Evolutionary conservation across 2,888 invertebrate species (phyloP).

Genomic region (Ophion slaviceki): DNA sequence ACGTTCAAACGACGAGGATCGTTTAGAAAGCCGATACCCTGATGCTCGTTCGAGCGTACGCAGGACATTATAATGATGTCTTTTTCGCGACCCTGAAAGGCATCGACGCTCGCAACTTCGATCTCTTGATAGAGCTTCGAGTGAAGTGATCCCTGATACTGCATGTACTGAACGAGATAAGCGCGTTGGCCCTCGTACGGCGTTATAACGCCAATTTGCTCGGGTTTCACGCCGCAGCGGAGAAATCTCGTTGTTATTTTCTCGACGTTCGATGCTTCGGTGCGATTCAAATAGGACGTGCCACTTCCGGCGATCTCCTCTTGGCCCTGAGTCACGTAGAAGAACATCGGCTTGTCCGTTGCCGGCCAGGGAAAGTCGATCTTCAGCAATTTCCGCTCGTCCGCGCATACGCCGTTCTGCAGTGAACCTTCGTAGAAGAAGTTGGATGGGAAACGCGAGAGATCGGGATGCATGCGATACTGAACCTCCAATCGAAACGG

Average conservation of each 20-base stretch:
- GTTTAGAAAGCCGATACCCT: constrained; percentile 99
- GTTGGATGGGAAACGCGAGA: constrained; percentile 99
- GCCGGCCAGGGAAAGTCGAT: constrained; percentile 99
- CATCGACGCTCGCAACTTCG: constrained; percentile 99
- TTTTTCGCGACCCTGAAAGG: constrained; percentile 99
- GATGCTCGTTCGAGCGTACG: constrained; percentile 99
- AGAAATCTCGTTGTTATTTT: constrained; percentile 98
- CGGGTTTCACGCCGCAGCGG: constrained; percentile 97
- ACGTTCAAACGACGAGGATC: constrained; percentile 99
- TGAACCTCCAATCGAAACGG: constrained; percentile 99
- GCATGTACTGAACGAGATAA: constrained; percentile 99
- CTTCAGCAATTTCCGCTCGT: constrained; percentile 94
- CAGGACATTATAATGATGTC: constrained; percentile 99
- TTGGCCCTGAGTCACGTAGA: constrained; percentile 98
- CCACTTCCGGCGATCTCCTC: constrained; percentile 99
- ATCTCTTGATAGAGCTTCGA: constrained; percentile 99
- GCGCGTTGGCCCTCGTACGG: constrained; percentile 99
- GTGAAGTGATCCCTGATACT: constrained; percentile 98
- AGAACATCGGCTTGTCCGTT: constrained; percentile 98
- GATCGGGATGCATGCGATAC: constrained; percentile 99
- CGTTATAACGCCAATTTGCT: constrained; percentile 99
- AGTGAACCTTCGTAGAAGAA: constrained; percentile 99
- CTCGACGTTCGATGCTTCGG: constrained; percentile 99
- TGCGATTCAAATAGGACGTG: constrained; percentile 98
- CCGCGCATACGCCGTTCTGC: constrained; percentile 99